Base-by-base conservation (phyloP, 2,888 invertebrate genomes). In the Notodonta ziczac region DNA sequence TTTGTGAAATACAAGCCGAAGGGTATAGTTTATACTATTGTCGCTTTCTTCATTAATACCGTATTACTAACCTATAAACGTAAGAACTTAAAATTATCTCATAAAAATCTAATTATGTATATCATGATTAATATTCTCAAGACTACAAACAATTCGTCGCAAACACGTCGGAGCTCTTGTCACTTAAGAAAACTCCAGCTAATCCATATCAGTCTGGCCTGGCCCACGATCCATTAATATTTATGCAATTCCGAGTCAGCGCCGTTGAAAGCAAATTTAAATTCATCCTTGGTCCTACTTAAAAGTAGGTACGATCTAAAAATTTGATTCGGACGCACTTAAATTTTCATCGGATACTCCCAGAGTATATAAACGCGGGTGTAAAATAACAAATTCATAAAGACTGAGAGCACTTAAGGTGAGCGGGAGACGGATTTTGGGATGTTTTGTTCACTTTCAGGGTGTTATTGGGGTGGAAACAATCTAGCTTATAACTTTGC, bases 251-350 rank as follows among this genome's bases (percentile, higher is more conserved):
- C 81, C 82, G 78, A 87, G 86, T 87, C 87, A 83, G 84, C 87
- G 83, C 76, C 82, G 86, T 84, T 86, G 84, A 87, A 82, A 86
- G 88, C 90, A 89, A 84, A 90, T 92, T 91, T 88, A 89, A 87
- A 92, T 92, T 91, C 89, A 89, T 87, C 86, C 87, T 84, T 83
- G 82, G 84, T 83, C 71, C 82, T 81, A 81, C 85, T 86, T 86
- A 87, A 88, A 86, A 88, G 76, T 75, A 78, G 79, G 73, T 76
- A 78, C 77, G 80, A 79, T 74, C 84, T 87, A 85, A 87, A 88
- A 88, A 86, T 87, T 85, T 81, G 80, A 84, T 83, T 82, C 78
- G 71, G 73, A 70, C 73, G 71, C 83, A 81, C 82, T 89, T 82
- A 83, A 86, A 84, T 80, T 87, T 86, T 86, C 77, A 84, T 80